Percentiles rank a stretch among this genome's conserved stretches.
Evolutionary conservation across 2,797 vertebrate species (phyloP).

Genomic region (Microchirus variegatus): DNA sequence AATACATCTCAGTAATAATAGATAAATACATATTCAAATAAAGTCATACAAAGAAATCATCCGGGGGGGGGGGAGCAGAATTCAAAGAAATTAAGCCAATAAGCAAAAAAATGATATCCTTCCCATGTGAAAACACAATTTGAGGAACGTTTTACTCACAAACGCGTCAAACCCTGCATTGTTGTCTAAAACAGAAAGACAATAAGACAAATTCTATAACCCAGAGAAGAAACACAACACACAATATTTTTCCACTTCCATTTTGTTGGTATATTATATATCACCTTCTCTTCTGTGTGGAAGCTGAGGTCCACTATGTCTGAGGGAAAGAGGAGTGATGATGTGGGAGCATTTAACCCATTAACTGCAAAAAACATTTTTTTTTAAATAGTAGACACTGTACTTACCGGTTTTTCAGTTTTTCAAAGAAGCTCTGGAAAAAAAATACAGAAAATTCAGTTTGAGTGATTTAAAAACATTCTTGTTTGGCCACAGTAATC

Average conservation of each 20-base stretch:
- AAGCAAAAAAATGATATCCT: too few relatives aligned
- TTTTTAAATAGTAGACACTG: neutral
- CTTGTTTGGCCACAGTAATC: constrained; percentile 1
- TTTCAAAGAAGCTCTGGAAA: constrained; percentile 79
- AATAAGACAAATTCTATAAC: neutral
- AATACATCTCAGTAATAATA: too few relatives aligned
- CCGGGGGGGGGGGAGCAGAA: neutral
- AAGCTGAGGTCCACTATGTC: constrained; percentile 70
- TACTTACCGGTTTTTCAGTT: constrained; percentile 80
- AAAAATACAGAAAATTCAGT: constrained; percentile 48
- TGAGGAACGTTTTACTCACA: constrained; percentile 71
- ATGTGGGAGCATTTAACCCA: neutral
- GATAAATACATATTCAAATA: too few relatives aligned
- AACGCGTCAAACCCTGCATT: constrained; percentile 67
- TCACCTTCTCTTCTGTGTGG: constrained; percentile 79
- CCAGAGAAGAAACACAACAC: neutral
- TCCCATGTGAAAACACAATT: too few relatives aligned
- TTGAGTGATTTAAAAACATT: neutral
- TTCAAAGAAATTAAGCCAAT: neutral
- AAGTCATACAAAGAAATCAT: too few relatives aligned
- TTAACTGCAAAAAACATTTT: neutral
- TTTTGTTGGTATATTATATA: neutral
- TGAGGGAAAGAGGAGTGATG: constrained; percentile 16
- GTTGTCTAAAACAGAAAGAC: constrained; percentile 58
- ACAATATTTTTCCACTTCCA: neutral